These are phyloP conservation scores for Pelecanoides urinatrix DNA, from an alignment of 2,113 vertebrate genomes.

Conservation along the genomic window DNA sequence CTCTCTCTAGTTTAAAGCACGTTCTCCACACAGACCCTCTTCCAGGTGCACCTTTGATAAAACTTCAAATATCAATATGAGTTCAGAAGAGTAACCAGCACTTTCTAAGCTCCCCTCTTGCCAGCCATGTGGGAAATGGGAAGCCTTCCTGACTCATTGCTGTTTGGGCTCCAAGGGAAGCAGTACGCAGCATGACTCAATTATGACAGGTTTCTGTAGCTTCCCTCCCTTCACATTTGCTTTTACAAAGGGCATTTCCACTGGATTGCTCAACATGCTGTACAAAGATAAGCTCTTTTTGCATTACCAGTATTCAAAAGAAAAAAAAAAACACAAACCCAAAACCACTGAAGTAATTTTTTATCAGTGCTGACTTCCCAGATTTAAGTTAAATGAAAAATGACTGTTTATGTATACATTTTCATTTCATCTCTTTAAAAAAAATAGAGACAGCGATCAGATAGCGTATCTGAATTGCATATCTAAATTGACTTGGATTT, in stretches of 20 bases:
- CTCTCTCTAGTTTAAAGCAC: neutral
- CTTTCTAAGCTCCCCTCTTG: neutral
- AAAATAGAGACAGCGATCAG: neutral
- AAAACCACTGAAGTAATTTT: neutral
- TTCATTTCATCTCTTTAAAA: neutral
- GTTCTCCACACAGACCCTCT: neutral
- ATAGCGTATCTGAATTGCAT: neutral
- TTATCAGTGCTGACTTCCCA: neutral
- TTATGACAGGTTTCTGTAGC: slow-evolving; percentile 17
- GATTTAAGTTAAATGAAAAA: neutral
- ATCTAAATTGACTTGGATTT: neutral
- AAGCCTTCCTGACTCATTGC: neutral
- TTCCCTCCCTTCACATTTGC: neutral
- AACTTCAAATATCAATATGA: fast-evolving
- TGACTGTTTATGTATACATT: neutral
- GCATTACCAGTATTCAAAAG: neutral
- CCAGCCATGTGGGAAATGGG: neutral
- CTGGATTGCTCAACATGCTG: neutral
- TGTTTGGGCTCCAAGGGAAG: neutral
- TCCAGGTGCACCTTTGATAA: neutral
- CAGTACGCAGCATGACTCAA: neutral
- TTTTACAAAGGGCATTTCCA: neutral
- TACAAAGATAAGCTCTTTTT: neutral
- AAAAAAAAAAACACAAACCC: neutral
- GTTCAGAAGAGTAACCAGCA: neutral